Percentiles rank a stretch among this genome's conserved stretches.
Evolutionary conservation across 2,797 vertebrate genomes (phyloP).

Genomic region (Falco rusticolus): DNA sequence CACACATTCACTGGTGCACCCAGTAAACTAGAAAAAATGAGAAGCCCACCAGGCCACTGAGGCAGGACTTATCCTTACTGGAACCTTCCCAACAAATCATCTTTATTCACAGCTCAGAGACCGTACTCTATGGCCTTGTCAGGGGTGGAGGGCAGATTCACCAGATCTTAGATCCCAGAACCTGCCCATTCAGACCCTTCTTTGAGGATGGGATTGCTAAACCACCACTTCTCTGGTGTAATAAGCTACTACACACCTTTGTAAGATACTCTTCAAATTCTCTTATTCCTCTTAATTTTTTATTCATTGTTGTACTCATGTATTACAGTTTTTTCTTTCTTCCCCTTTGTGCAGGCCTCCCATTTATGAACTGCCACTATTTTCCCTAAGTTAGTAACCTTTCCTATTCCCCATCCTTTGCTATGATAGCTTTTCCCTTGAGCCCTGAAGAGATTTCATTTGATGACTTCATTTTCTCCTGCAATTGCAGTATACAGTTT

Average conservation of each 20-base stretch:
- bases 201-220: neutral
- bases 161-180: neutral
- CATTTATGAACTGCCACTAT: neutral
- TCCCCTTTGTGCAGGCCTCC: neutral
- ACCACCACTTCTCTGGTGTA: neutral
- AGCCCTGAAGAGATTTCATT: constrained; percentile 4
- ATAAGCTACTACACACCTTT: neutral
- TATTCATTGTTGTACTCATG: neutral
- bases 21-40: neutral
- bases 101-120: neutral
- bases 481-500: neutral
- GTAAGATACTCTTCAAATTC: neutral
- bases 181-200: neutral
- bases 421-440: constrained; percentile 9
- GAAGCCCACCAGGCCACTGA: neutral
- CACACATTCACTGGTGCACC: neutral
- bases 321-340: neutral
- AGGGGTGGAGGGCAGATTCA: neutral
- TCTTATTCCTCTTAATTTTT: neutral
- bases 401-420: neutral
- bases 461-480: constrained; percentile 46
- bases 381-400: neutral
- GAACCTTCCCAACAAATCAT: neutral
- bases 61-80: neutral
- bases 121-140: neutral